A percentile compares a stretch with the other conserved stretches of the same genome.
phyloP scores from a whole-genome alignment of 2,888 invertebrate genomes.

The Tetragonisca angustula region DNA sequence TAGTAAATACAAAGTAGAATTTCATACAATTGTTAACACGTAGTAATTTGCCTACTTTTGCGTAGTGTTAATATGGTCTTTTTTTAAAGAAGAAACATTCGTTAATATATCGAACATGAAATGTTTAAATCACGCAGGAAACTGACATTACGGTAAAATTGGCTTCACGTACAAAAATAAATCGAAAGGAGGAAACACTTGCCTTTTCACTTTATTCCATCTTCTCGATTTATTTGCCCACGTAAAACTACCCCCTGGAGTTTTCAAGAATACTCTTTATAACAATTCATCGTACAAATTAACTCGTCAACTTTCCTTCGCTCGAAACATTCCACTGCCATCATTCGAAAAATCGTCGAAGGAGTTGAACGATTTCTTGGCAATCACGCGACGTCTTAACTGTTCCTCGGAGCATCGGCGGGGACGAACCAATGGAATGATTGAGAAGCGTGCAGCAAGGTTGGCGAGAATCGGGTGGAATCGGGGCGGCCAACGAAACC shows the following conservation, averaged over 20 bases:
- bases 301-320: not conserved
- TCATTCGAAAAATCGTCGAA: not conserved
- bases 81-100: too few species aligned
- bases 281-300: too few species aligned
- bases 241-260: too few species aligned
- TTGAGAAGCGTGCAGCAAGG: conserved; percentile 54
- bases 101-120: too few species aligned
- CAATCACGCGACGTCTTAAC: conserved; percentile 9
- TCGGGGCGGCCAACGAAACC: conserved; percentile 63
- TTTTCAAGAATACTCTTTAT: too few species aligned
- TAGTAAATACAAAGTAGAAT: not conserved
- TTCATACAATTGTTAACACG: not conserved
- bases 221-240: too few species aligned
- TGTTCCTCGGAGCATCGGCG: conserved; percentile 28
- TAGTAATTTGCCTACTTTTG: not conserved
- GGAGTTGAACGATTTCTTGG: not conserved
- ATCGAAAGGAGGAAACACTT: too few species aligned
- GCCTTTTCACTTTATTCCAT: too few species aligned
- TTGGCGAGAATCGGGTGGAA: conserved; percentile 60
- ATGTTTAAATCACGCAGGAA: too few species aligned
- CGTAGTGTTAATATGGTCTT: too few species aligned
- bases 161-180: too few species aligned
- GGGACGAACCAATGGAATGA: conserved; percentile 27
- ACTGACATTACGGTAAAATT: too few species aligned
- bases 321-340: not conserved